Percentiles rank a stretch among this genome's conserved stretches.
These are phyloP conservation scores for Eolophus roseicapilla DNA, from an alignment of 2,113 vertebrate genomes.

Conservation along the genomic window DNA sequence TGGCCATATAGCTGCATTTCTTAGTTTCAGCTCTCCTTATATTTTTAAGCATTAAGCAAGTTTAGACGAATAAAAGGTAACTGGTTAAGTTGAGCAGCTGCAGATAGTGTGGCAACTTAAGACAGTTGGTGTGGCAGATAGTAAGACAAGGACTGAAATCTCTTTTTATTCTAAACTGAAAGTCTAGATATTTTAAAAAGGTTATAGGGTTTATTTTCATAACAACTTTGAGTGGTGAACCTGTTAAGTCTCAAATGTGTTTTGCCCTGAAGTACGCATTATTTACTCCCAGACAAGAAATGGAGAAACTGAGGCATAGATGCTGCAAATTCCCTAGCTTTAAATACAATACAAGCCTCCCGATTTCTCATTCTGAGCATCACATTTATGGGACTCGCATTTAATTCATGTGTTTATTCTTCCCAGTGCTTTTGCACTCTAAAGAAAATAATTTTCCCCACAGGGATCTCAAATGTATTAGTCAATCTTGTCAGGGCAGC, in stretches of 20 bases:
- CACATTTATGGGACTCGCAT: background rate
- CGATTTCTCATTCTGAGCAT: background rate
- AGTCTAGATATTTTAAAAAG: background rate
- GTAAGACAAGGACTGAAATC: background rate
- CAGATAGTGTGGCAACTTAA: background rate
- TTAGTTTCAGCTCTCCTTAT: background rate
- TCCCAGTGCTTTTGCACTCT: background rate
- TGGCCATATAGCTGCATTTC: background rate
- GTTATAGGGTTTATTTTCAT: background rate
- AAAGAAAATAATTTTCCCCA: background rate
- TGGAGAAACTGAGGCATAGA: background rate
- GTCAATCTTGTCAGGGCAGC: background rate
- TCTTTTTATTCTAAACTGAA: background rate
- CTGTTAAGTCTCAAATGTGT: background rate
- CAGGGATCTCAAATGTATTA: background rate
- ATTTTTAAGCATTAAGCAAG: background rate
- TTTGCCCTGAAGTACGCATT: background rate
- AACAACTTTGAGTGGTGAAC: background rate
- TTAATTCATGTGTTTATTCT: background rate
- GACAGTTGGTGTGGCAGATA: background rate
- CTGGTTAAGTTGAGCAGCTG: background rate
- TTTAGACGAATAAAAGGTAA: background rate
- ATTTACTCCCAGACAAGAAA: background rate
- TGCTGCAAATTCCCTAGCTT: background rate
- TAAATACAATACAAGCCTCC: background rate